Base-by-base conservation (phyloP, 1,140 invertebrate genomes). In the Campoletis sonorensis region DNA sequence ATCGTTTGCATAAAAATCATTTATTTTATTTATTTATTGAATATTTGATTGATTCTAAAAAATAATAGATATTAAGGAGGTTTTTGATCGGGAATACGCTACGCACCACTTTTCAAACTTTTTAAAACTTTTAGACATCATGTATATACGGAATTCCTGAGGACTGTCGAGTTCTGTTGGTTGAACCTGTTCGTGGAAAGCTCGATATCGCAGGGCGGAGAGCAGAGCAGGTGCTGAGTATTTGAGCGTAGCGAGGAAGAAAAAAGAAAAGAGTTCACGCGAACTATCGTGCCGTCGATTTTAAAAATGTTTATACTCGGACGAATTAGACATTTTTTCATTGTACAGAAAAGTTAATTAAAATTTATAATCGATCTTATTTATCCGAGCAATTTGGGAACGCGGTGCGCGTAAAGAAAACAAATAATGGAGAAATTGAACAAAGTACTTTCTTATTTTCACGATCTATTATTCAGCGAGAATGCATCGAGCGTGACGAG, bases 401-500 rank as follows among this genome's bases (percentile, higher is more conserved):
- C 27, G 13, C 26, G 54, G 23, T 54, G 23, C 51, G 49, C 1
- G 16, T 18, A 54, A 75, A 49, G 23, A 54, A 54, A 54, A 54
- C n/a, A n/a, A n/a, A n/a, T n/a, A 51, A 37, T 5, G 26, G 30
- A 61, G 54, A 77, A 40, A 77, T 61, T 77, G 33, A 54, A 37
- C 67, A 64, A 33, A 30, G 30, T n/a, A 77, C 73, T 77, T 77
- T 77, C 73, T 37, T 64, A 77, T 77, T 77, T 77, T 64, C 73
- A 27, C 51, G 73, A 77, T 77, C 73, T 61, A 77, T 77, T 77
- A 77, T 77, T 77, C 73, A 54, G 54, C 27, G 51, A 77, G 33
- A 70, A 33, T 37, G 51, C 73, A 64, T 77, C 18, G 51, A 77
- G 37, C 73, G 30, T 77, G 54, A 61, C 26, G 73, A 10, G n/a